phyloP scores from a whole-genome alignment of 2,113 vertebrate species.

The Myodes glareolus region DNA sequence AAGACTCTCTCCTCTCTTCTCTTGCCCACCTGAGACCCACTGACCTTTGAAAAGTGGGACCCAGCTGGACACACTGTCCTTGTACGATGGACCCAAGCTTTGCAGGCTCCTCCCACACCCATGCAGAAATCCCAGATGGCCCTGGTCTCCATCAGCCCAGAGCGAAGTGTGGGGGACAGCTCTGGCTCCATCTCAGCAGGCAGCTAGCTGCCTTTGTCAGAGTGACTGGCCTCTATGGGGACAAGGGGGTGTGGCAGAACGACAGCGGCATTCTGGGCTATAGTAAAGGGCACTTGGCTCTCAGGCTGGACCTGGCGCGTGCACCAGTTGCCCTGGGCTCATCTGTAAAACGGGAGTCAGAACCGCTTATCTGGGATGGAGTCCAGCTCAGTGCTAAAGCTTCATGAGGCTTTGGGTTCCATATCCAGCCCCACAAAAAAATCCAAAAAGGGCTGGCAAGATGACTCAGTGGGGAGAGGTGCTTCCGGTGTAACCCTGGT shows the following conservation, averaged over 20 bases:
- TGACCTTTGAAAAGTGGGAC: background rate
- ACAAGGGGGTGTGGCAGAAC: background rate
- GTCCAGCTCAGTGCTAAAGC: background rate
- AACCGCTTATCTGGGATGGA: background rate
- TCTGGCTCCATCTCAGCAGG: background rate
- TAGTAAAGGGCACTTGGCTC: background rate
- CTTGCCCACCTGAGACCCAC: background rate
- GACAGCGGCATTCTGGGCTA: background rate
- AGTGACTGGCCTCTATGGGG: background rate
- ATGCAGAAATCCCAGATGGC: background rate
- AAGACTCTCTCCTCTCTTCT: background rate
- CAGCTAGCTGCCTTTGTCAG: background rate
- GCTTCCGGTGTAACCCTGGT: background rate
- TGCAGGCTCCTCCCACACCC: background rate
- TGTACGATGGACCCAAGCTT: fast-evolving
- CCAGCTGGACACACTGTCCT: background rate
- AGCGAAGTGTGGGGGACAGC: background rate
- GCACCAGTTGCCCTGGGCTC: background rate
- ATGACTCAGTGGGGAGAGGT: background rate
- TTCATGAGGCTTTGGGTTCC: background rate
- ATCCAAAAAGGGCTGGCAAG: background rate
- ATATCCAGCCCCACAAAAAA: background rate
- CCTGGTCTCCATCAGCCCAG: background rate
- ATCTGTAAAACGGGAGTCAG: background rate
- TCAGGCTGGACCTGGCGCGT: background rate